Base-by-base conservation (phyloP, 2,113 vertebrate genomes). In the Uropsilus gracilis region DNA sequence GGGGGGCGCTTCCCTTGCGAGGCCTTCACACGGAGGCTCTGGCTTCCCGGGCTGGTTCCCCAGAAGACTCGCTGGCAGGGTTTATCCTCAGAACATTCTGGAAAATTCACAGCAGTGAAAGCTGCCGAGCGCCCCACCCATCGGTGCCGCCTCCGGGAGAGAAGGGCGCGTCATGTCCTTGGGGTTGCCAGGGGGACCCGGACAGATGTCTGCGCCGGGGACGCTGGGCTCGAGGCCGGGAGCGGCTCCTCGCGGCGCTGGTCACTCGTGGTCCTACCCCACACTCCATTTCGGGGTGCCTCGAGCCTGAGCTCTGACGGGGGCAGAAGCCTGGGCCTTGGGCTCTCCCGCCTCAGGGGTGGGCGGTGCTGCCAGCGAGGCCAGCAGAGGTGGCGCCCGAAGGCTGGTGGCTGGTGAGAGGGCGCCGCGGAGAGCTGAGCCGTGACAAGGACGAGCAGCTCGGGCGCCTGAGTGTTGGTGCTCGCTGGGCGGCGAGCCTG, bases 131-230 rank as follows among this genome's bases (percentile, higher is more conserved):
- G 28, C 75, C 78, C 30, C 3, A 0, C 4, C 39, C 9, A 28
- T 1, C 0, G 0, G 1, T 2, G 13, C 10, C 7, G 1, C n/a
- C 13, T 66, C 6, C 0, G 20, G 6, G 39, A 0, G 0, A 3
- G 86, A 10, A 20, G 11, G 42, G 0, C 8, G 22, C 30, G 71
- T 10, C 3, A 10, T 14, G 9, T 26, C n/a, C 9, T 39, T 17
- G 1, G 20, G 11, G 26, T 17, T 61, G 8, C 2, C 16, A 18
- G 2, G 9, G 39, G 6, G 48, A 2, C 26, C 78, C 4, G 0
- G 28, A 59, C 2, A 0, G 2, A 0, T 0, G 12, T 26, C 46
- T 1, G 16, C 32, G 0, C 18, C 6, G 9, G 37, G 4, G 30
- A 3, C 7, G 42, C 20, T 5, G 26, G 9, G 5, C 30, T 8